Evolutionary conservation across 1,140 invertebrate species (phyloP).

Genomic region (Pseudomyrmex flavicornis): DNA sequence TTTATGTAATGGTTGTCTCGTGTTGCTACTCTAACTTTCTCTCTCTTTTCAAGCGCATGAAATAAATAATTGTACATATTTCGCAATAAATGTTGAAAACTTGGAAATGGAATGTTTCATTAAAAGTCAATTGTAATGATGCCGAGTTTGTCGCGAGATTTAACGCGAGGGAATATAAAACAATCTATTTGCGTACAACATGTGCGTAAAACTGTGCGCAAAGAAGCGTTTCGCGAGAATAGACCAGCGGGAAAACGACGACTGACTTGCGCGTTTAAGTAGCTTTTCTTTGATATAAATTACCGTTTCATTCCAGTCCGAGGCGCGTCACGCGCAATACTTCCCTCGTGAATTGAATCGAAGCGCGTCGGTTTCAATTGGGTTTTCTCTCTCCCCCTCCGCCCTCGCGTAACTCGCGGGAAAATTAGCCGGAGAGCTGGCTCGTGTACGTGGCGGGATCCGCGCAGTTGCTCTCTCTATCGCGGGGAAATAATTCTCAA

Average conservation of each 20-base stretch:
- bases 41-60: too few species aligned
- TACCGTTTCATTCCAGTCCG: conserved; percentile 42
- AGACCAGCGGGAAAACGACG: not conserved
- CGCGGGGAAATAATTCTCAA: conserved; percentile 81
- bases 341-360: conserved; percentile 52
- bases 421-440: conserved; percentile 63
- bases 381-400: conserved; percentile 47
- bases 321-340: conserved; percentile 25
- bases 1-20: too few species aligned
- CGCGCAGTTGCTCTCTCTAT: conserved; percentile 61
- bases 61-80: too few species aligned
- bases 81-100: too few species aligned
- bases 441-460: conserved; percentile 19
- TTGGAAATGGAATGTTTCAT: too few species aligned
- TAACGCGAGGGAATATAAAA: too few species aligned
- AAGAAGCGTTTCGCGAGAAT: not conserved
- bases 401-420: conserved; percentile 59
- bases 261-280: not conserved
- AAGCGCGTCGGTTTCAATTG: conserved; percentile 62
- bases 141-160: too few species aligned
- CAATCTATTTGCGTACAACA: too few species aligned
- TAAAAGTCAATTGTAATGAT: too few species aligned
- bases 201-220: too few species aligned
- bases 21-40: too few species aligned
- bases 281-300: conserved; percentile 42